A percentile compares a stretch with the other conserved stretches of the same genome.
phyloP scores from a whole-genome alignment of 2,888 invertebrate genomes.

The Allacma fusca region DNA sequence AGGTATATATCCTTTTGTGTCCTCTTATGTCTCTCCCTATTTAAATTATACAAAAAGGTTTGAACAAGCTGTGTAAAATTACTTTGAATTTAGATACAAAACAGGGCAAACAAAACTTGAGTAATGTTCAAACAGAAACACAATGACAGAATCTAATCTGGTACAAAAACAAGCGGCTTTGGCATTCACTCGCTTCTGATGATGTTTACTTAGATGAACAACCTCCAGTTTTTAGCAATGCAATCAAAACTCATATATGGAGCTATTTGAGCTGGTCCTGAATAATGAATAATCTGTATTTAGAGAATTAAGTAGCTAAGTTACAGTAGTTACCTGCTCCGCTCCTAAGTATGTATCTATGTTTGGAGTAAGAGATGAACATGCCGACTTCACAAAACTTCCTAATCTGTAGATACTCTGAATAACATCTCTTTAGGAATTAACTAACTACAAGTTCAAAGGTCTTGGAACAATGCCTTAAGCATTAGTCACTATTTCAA shows the following conservation, averaged over 20 bases:
- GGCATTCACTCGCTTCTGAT: too few species aligned
- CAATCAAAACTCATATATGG: too few species aligned
- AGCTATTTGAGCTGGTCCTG: too few species aligned
- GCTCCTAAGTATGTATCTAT: not conserved
- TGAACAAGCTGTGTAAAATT: constrained; percentile 10
- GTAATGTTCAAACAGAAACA: not conserved
- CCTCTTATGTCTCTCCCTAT: not conserved
- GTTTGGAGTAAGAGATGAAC: not conserved
- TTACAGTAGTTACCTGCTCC: too few species aligned
- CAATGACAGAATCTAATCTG: not conserved
- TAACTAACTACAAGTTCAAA: too few species aligned
- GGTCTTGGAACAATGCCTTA: too few species aligned
- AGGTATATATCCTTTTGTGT: constrained; percentile 9
- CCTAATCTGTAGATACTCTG: too few species aligned
- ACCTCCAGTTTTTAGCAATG: not conserved
- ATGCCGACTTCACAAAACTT: too few species aligned
- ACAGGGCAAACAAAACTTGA: constrained; percentile 1
- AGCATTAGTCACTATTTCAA: too few species aligned
- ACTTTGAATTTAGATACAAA: constrained; percentile 2
- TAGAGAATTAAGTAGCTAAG: too few species aligned
- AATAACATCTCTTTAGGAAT: too few species aligned
- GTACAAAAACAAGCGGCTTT: not conserved
- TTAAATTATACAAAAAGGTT: not conserved
- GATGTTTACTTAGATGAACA: not conserved
- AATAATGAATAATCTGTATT: too few species aligned